Evolutionary conservation across 2,113 vertebrate genomes (phyloP), one percentile per base, ranked within the genome.

Genomic region (Carassius auratus): DNA sequence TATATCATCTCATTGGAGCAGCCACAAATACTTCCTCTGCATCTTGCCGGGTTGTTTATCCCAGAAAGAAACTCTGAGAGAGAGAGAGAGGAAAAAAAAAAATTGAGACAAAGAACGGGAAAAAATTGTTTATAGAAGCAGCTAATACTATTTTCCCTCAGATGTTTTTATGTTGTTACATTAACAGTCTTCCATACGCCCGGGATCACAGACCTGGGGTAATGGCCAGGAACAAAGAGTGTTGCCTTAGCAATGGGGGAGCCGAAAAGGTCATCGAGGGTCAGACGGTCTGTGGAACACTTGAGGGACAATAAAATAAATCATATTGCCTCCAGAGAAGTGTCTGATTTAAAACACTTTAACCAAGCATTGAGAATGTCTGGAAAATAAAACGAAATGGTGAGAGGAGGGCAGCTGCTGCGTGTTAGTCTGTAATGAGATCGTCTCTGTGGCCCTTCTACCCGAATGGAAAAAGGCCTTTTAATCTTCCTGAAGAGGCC

Each of bases 401-500:
- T 50, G 83, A 81, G 78, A 84, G 82, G 64, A 59, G 83, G 81
- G 88, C 89, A 90, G 88, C 89, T 91, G 90, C 89, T 88, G 83
- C 81, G 84, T 85, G 84, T 91, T 90, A 91, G 89, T 82, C 48
- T 89, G 84, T 84, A 89, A 91, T 89, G 84, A 87, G 75, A 87
- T 86, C 45, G 81, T 85, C 87, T 84, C 83, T 85, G 55, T 73
- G 78, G 86, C 69, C 69, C 81, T 86, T 88, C 62, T 80, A 85
- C 55, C 84, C 74, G n/a, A 85, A 87, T 87, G 86, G 88, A 90
- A 87, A 89, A 88, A 87, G 52, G 76, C 61, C 81, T 88, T 85
- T 86, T 87, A 79, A 87, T 87, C 88, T 91, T 88, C 30, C 36
- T 45, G 78, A 73, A 74, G 81, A 89, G 84, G 59, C 87, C 68